These are phyloP conservation scores for Calliphora vomitoria DNA, from an alignment of 2,888 invertebrate genomes.

Conservation along the genomic window DNA sequence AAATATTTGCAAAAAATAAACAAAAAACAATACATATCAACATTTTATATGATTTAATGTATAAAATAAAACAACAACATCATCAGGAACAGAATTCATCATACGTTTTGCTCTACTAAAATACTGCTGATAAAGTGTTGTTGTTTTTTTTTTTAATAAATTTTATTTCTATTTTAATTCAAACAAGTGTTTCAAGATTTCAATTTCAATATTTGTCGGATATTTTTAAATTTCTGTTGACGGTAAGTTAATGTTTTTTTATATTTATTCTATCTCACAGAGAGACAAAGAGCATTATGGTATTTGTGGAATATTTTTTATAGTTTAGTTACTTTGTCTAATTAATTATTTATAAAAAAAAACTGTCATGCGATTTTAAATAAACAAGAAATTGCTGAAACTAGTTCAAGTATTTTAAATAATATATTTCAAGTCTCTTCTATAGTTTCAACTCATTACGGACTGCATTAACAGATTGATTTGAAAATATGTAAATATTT, in stretches of 20 bases:
- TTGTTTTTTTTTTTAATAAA: background rate
- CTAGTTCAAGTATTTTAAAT: background rate
- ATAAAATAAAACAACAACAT: background rate
- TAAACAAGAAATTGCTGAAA: background rate
- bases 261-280: no score
- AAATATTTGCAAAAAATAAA: no score
- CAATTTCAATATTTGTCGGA: background rate
- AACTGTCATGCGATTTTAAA: background rate
- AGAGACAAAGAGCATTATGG: background rate
- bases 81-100: background rate
- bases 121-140: constrained; percentile 18
- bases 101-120: background rate
- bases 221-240: background rate
- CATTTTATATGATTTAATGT: no score
- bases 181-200: constrained; percentile 22
- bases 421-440: background rate
- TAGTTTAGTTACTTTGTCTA: no score
- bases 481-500: no score
- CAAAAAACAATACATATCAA: background rate
- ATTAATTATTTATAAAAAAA: background rate
- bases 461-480: no score
- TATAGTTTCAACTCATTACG: no score
- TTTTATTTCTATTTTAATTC: background rate
- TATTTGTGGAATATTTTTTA: background rate
- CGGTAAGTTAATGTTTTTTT: constrained; percentile 33